Evolutionary conservation across 2,888 invertebrate species (phyloP).

Genomic region (Hetaerina titia): DNA sequence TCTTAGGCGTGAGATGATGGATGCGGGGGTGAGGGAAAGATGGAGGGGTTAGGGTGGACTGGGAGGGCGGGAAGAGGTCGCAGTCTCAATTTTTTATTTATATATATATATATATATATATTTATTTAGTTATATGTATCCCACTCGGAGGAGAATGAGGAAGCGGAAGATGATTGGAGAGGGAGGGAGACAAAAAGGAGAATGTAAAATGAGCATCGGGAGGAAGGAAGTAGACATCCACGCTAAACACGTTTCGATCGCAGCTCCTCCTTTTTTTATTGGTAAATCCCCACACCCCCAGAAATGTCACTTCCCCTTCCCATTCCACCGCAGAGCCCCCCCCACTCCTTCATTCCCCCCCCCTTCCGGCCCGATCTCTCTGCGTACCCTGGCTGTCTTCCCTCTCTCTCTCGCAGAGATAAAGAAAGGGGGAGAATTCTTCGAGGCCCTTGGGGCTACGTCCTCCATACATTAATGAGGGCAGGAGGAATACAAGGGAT

Average conservation of each 20-base stretch:
- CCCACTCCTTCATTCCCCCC: neutral
- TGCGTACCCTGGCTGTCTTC: neutral
- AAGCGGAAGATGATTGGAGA: neutral
- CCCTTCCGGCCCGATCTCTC: neutral
- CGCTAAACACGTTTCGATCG: slow-evolving; percentile 61
- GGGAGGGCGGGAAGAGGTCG: neutral
- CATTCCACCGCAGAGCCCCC: neutral
- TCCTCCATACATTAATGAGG: slow-evolving; percentile 59
- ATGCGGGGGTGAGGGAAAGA: neutral
- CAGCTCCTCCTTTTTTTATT: slow-evolving; percentile 41
- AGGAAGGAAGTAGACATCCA: slow-evolving; percentile 54
- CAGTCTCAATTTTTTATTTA: neutral
- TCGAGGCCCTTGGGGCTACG: slow-evolving; percentile 43
- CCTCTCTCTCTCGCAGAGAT: slow-evolving; percentile 7
- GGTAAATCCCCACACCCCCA: slow-evolving; percentile 38
- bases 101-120: too few species aligned
- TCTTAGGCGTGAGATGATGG: neutral
- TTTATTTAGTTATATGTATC: too few species aligned
- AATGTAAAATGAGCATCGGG: slow-evolving; percentile 58
- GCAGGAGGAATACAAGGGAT: slow-evolving; percentile 15
- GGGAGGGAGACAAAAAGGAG: neutral
- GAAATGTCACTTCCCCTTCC: neutral
- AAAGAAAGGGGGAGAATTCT: neutral
- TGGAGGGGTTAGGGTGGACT: neutral
- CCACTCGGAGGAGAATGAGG: neutral